Evolutionary conservation across 1,140 invertebrate species (phyloP).

Genomic region (Ganaspis sp.): DNA sequence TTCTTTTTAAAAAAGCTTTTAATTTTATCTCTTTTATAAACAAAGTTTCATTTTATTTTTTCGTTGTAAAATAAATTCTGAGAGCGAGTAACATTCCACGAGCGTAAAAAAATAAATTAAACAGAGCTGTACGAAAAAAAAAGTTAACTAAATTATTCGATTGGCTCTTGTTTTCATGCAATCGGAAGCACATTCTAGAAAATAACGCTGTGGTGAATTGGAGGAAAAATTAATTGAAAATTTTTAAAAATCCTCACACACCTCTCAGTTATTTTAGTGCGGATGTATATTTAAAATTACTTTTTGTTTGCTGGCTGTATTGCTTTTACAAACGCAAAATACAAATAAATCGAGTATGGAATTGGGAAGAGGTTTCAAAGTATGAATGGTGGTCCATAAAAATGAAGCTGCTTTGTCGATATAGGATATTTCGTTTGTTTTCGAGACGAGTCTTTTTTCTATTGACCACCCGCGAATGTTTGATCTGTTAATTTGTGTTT

Average conservation of each 20-base stretch:
- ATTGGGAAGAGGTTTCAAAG: slow-evolving; percentile 12
- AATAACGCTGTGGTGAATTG: neutral
- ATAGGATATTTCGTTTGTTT: slow-evolving; percentile 37
- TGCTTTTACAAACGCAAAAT: slow-evolving; percentile 6
- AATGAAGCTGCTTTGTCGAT: slow-evolving; percentile 32
- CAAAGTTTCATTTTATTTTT: too few relatives aligned
- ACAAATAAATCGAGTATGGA: neutral
- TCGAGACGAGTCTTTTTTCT: slow-evolving; percentile 35
- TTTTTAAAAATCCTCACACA: neutral
- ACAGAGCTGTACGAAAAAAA: neutral
- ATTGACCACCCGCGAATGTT: slow-evolving; percentile 39
- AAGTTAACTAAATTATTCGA: neutral
- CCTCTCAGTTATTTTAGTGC: neutral
- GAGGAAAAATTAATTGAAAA: slow-evolving; percentile 16
- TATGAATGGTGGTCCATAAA: slow-evolving; percentile 34
- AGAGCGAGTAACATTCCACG: neutral
- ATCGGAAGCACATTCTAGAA: neutral
- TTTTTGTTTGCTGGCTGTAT: slow-evolving; percentile 14
- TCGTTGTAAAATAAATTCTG: neutral
- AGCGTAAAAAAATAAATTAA: neutral
- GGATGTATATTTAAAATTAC: neutral
- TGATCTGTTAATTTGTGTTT: slow-evolving; percentile 56
- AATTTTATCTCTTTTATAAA: too few relatives aligned
- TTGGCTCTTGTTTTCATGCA: neutral
- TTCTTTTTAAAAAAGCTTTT: neutral